These are phyloP conservation scores for Danaus melanippus DNA, from an alignment of 1,140 invertebrate genomes.

Conservation along the genomic window DNA sequence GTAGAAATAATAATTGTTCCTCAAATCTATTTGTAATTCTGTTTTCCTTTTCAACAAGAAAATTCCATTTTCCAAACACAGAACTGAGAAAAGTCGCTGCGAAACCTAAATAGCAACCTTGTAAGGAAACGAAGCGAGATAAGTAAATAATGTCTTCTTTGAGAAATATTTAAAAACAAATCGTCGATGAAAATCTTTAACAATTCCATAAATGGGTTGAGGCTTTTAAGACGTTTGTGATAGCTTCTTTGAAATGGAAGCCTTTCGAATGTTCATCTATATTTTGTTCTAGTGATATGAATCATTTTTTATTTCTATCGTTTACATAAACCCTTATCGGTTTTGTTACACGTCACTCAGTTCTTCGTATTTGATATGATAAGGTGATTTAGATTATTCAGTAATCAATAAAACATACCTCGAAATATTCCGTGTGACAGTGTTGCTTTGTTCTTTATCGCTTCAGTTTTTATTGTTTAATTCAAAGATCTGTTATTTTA, in stretches of 20 bases:
- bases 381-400: no score
- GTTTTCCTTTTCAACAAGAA: conserved; percentile 53
- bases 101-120: conserved; percentile 57
- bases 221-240: neutral
- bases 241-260: conserved; percentile 1
- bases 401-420: no score
- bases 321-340: conserved; percentile 1
- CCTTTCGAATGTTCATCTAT: neutral
- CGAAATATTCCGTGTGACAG: no score
- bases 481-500: no score
- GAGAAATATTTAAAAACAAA: conserved; percentile 57
- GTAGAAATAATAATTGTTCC: conserved; percentile 38
- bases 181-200: conserved; percentile 53
- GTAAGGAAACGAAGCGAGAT: conserved; percentile 68
- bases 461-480: no score
- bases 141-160: conserved; percentile 66
- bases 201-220: conserved; percentile 37
- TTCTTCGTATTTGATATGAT: no score
- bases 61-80: conserved; percentile 66
- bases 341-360: no score
- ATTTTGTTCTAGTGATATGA: neutral
- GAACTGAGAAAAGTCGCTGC: conserved; percentile 57
- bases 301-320: neutral
- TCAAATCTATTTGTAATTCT: conserved; percentile 57
- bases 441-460: no score